Evolutionary conservation across 2,888 invertebrate genomes (phyloP), one percentile per base, ranked within the genome.

Genomic region (Eupithecia pulchellata): DNA sequence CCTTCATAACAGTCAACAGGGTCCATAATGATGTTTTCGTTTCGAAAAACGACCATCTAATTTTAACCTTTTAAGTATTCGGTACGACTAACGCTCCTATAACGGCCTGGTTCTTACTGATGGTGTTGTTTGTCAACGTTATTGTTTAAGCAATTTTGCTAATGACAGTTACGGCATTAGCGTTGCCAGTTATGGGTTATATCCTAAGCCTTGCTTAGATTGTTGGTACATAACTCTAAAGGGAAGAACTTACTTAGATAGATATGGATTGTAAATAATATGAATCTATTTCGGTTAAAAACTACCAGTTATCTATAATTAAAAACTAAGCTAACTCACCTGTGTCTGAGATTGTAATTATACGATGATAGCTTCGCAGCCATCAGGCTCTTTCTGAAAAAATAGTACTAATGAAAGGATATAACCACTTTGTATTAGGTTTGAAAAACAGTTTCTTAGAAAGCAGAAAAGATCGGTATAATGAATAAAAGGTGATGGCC

Each of bases 1-100:
- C 91, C 87, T 87, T 87, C 86, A 88, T 88, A 89, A 88, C 86
- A 83, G 84, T 84, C 87, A 87, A 87, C 83, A 80, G 80, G 82
- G 86, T 77, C 78, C 81, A 77, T 86, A 87, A 87, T 83, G 84
- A 83, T 79, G 79, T 78, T 86, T 86, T 83, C 84, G 82, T 85
- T 86, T 85, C 82, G 82, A 86, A 61, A 88, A 86, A 86, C 78
- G 82, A 79, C 78, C 77, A 72, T 73, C 63, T 70, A 77, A 77
- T 79, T 80, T 47, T 52, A 68, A 32, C 62, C 47, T 71, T 64
- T 72, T 66, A 72, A 74, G 72, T 73, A 69, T 72, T 74, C 30
- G 71, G 68, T 60, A 70, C 55, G 63, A 73, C 67, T 74, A 71
- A 72, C 69, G 64, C 57, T 63, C 39, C 60, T 36, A 20, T 66